Percentiles rank a stretch among this genome's conserved stretches.
Conservation (phyloP, 2,797 vertebrate species). For the Chromobotia macracanthus region DNA sequence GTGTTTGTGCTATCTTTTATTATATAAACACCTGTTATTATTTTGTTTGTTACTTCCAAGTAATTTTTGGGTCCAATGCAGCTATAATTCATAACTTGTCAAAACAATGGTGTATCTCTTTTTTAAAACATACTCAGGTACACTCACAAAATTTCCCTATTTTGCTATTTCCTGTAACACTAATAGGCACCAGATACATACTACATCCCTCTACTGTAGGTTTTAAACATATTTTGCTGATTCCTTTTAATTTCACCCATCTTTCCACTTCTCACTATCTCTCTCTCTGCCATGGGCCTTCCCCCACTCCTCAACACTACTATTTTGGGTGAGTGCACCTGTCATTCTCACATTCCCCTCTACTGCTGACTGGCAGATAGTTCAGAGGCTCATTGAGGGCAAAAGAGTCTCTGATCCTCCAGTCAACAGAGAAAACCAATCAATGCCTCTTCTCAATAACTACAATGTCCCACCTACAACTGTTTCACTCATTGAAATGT, state of each 20-base stretch:
- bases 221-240: neutral
- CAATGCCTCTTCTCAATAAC: neutral
- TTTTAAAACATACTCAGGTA: neutral
- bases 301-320: constrained; percentile 60
- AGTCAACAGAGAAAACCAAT: neutral
- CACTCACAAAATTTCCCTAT: neutral
- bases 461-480: constrained; percentile 8
- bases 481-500: neutral
- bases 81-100: neutral
- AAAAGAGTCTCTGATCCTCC: constrained; percentile 50
- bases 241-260: constrained; percentile 35
- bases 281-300: constrained; percentile 43
- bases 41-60: neutral
- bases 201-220: neutral
- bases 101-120: neutral
- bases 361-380: constrained; percentile 81
- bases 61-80: constrained; percentile 1
- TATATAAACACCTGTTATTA: neutral
- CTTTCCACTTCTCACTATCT: neutral
- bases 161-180: neutral
- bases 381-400: constrained; percentile 66
- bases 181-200: neutral
- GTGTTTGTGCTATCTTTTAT: neutral
- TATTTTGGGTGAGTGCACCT: constrained; percentile 82
- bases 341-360: constrained; percentile 81